These are phyloP conservation scores for Philopotamus ludificatus DNA, from an alignment of 1,140 invertebrate species.

Conservation along the genomic window DNA sequence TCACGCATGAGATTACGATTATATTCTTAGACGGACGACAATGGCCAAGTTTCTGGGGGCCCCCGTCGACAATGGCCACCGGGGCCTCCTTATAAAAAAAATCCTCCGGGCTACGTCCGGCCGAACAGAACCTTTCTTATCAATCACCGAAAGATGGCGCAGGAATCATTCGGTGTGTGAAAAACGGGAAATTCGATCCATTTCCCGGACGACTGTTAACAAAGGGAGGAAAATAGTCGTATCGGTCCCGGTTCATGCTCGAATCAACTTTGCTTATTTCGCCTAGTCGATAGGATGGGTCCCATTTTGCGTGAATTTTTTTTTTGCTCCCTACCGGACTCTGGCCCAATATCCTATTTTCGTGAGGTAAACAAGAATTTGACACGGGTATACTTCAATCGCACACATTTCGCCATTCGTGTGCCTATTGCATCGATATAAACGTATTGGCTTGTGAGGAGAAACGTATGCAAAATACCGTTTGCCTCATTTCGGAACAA, in stretches of 20 bases:
- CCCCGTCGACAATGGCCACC: not conserved
- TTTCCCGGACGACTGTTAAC: conserved; percentile 19
- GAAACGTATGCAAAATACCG: no score
- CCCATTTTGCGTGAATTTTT: not conserved
- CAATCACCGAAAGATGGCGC: conserved; percentile 10
- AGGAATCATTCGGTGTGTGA: not conserved
- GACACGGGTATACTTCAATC: not conserved
- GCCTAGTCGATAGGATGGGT: conserved; percentile 1
- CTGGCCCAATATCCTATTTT: conserved; percentile 4
- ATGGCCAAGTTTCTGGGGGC: not conserved
- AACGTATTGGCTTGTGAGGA: no score
- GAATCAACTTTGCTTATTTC: conserved; percentile 32
- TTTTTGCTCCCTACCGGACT: not conserved
- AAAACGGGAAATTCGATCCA: conserved; percentile 28
- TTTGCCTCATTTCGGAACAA: no score
- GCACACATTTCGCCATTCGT: not conserved
- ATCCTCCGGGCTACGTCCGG: conserved; percentile 10
- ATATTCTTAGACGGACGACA: not conserved
- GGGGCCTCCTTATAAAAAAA: not conserved
- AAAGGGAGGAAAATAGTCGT: conserved; percentile 33
- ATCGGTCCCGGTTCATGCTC: conserved; percentile 15
- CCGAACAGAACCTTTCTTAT: conserved; percentile 10
- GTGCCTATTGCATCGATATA: no score
- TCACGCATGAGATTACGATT: conserved; percentile 5
- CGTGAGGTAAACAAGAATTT: conserved; percentile 9